Evolutionary conservation across 2,113 vertebrate species (phyloP), one percentile per base, ranked within the genome.

Genomic region (Phyllopteryx taeniolatus): DNA sequence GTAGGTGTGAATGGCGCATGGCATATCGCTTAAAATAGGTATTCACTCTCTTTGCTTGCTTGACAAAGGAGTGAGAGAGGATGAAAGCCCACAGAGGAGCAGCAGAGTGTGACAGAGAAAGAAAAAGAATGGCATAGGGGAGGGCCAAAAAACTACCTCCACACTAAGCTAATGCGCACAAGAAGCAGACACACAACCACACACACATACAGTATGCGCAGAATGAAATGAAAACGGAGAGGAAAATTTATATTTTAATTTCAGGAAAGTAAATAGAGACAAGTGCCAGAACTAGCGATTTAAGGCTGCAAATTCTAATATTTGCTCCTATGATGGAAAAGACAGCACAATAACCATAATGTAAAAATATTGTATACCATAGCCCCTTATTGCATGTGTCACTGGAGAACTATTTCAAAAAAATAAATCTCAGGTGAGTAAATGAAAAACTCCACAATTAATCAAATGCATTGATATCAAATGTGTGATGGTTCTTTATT

Each of bases 1-100:
- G 84, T 82, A 89, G 89, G 51, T 43, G 22, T 39, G 68, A 42
- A 69, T 88, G 87, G 85, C 85, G 88, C 85, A 82, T 88, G 82
- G 85, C 86, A 88, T 83, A 77, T 80, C 35, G 81, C 91, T 89
- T 90, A 89, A 93, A 92, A 93, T 93, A 93, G 89, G 92, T 86
- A 83, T 91, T 91, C 73, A 73, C 84, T 90, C 79, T 79, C 79
- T 88, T 86, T 85, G 82, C 86, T 83, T 82, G 79, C 72, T 83
- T 91, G 89, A 91, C 83, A 90, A 88, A 87, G 77, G 73, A 85
- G 72, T 76, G 83, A 84, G 75, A 74, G 61, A 68, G 85, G 79
- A 82, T 75, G 76, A 86, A 83, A 83, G 68, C 70, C 12, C 75
- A 77, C 65, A 27, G 79, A 79, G 76, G 81, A 89, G 75, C 44